Percentiles rank a stretch among this genome's conserved stretches.
Evolutionary conservation across 1,140 invertebrate genomes (phyloP).

Genomic region (Drosophila burlai): DNA sequence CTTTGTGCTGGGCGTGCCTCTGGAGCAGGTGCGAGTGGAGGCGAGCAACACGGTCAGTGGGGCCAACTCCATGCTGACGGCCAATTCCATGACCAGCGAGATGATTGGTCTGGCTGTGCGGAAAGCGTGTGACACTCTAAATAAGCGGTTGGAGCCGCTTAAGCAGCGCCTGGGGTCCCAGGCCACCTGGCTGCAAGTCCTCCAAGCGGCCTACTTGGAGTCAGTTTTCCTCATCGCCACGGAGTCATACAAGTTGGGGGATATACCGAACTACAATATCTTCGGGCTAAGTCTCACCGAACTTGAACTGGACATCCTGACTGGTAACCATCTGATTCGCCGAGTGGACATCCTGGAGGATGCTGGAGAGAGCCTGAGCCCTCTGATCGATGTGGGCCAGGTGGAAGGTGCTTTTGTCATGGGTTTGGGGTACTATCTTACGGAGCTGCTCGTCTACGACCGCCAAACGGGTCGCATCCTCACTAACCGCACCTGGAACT

Average conservation of each 20-base stretch:
- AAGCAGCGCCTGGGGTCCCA: slow-evolving; percentile 86
- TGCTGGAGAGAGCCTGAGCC: slow-evolving; percentile 90
- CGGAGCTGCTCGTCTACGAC: slow-evolving; percentile 89
- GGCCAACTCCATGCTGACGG: slow-evolving; percentile 88
- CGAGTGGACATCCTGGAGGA: slow-evolving; percentile 91
- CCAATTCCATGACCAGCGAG: slow-evolving; percentile 91
- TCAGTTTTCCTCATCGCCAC: slow-evolving; percentile 88
- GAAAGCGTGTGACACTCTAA: slow-evolving; percentile 89
- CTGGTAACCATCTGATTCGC: slow-evolving; percentile 88
- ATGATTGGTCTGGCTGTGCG: slow-evolving; percentile 88
- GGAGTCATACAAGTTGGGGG: slow-evolving; percentile 85
- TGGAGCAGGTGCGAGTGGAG: slow-evolving; percentile 89
- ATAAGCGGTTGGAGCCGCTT: slow-evolving; percentile 88
- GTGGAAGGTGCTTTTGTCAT: slow-evolving; percentile 91
- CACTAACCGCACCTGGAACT: slow-evolving; percentile 92
- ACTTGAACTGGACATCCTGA: slow-evolving; percentile 90
- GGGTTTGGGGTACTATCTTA: slow-evolving; percentile 92
- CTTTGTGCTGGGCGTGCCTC: slow-evolving; percentile 89
- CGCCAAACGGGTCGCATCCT: slow-evolving; percentile 88
- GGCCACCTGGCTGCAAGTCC: slow-evolving; percentile 88
- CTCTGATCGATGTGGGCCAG: slow-evolving; percentile 92
- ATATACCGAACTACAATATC: slow-evolving; percentile 86
- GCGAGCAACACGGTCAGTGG: slow-evolving; percentile 88
- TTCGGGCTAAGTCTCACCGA: slow-evolving; percentile 88
- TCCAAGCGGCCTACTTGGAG: slow-evolving; percentile 87